Conservation (phyloP, 2,113 vertebrate species). For the Sceloporus tristichus region DNA sequence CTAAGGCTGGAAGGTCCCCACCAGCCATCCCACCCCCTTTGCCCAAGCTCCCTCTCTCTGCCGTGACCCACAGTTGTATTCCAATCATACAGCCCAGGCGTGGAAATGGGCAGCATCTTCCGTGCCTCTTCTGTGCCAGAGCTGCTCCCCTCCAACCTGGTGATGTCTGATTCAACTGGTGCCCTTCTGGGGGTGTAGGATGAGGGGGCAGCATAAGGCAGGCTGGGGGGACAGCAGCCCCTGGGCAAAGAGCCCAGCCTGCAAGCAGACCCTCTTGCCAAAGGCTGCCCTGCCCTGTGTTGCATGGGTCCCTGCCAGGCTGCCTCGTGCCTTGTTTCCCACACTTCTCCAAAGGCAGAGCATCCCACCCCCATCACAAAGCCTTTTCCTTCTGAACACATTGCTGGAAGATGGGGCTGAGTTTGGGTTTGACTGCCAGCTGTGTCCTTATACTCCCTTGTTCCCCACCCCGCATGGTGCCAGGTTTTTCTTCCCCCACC, state of each 20-base stretch:
- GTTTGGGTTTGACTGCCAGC: too few species aligned
- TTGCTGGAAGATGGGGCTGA: too few species aligned
- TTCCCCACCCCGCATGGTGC: neutral
- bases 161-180: neutral
- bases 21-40: too few species aligned
- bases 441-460: neutral
- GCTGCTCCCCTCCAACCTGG: too few species aligned
- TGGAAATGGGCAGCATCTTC: neutral
- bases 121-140: too few species aligned
- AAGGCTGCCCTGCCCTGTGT: too few species aligned
- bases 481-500: slow-evolving; percentile 13
- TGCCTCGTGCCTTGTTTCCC: slow-evolving; percentile 41
- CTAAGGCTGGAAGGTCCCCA: neutral
- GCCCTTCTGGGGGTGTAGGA: neutral
- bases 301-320: neutral
- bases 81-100: too few species aligned
- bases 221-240: neutral
- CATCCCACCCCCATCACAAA: neutral
- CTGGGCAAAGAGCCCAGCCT: neutral
- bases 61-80: too few species aligned
- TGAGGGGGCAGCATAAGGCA: neutral
- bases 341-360: neutral
- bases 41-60: too few species aligned
- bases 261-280: too few species aligned
- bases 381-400: neutral